phyloP scores from a whole-genome alignment of 2,113 vertebrate species.

The Macrotus californicus region DNA sequence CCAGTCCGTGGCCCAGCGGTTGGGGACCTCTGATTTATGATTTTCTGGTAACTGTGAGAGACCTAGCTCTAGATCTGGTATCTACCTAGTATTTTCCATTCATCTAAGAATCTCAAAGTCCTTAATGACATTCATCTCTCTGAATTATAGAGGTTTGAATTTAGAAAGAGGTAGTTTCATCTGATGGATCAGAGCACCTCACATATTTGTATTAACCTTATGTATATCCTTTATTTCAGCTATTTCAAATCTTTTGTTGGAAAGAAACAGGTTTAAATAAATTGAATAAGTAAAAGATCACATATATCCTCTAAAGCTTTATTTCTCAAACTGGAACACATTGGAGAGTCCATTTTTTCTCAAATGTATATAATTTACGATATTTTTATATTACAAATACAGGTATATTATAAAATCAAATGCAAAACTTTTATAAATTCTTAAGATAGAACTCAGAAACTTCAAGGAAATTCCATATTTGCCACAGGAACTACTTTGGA shows the following conservation, averaged over 20 bases:
- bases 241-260: not conserved
- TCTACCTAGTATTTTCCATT: not conserved
- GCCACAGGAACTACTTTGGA: not conserved
- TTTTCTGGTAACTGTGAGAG: not conserved
- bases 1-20: no score
- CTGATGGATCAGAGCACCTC: not conserved
- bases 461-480: not conserved
- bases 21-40: not conserved
- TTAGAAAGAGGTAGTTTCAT: not conserved
- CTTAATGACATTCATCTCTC: not conserved
- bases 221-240: not conserved
- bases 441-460: not conserved
- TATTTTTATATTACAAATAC: not conserved
- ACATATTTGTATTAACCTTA: not conserved
- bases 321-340: not conserved
- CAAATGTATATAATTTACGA: conserved; percentile 3
- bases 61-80: not conserved
- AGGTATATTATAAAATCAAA: not conserved
- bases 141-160: not conserved
- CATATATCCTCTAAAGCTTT: not conserved
- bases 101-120: not conserved
- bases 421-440: not conserved
- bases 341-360: not conserved
- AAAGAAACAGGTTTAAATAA: not conserved
- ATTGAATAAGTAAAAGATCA: not conserved